Base-by-base conservation (phyloP, 2,888 invertebrate genomes). In the Drosophila bunnanda region DNA sequence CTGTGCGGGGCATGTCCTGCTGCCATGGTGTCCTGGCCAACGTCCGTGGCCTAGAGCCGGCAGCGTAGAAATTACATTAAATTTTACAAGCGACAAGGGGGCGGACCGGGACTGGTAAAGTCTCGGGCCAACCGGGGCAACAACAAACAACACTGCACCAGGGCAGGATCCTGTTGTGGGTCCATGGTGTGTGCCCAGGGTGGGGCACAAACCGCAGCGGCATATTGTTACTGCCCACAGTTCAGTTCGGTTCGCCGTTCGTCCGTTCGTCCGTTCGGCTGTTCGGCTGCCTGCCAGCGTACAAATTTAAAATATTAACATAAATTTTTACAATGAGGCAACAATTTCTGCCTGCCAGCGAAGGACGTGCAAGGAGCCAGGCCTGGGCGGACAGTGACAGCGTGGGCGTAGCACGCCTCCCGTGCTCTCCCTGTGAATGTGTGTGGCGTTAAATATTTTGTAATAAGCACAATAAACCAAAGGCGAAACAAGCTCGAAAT, bases 241-340 rank as follows among this genome's bases (percentile, higher is more conserved):
- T 61, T 56, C 61, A 22, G 52, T 39, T 52, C 44, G 25, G 54
- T 25, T 44, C 43, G 15, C 22, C 8, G 15, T 22, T 43, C 41
- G 22, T 8, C 36, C 36, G 30, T n/a, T n/a, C n/a, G n/a, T n/a
- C n/a, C n/a, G n/a, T n/a, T n/a, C n/a, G n/a, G n/a, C 25, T 7
- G 44, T 39, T 46, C 46, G 36, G 25, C 17, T 12, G 20, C 36
- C 46, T 39, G 70, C 58, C 72, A 39, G 65, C 72, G 74, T 77
- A 57, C 66, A 73, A 78, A 76, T 78, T 78, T 73, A 55, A 78
- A 76, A 78, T 78, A 78, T 73, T 76, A 73, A 72, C 76, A 78
- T 78, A 78, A 73, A 78, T 76, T 78, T 76, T 48, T 65, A 72
- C 78, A 78, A 67, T 78, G 72, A 78, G 78, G 78, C 76, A 77